Conservation (phyloP, 1,140 invertebrate genomes). For the Drosophila repleta region DNA sequence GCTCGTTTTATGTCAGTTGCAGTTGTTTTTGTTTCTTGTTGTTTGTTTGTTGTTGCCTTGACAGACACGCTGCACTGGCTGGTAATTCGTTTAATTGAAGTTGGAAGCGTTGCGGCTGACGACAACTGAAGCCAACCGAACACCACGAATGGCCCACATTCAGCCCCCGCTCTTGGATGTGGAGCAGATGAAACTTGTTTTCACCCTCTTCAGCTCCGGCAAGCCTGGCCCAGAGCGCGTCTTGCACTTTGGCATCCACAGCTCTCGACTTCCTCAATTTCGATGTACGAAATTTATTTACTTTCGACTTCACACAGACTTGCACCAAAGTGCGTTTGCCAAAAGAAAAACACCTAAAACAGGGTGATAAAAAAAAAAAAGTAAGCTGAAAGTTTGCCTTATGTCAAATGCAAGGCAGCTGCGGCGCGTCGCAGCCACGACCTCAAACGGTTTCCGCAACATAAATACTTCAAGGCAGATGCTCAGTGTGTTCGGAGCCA, state of each 20-base stretch:
- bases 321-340: constrained; percentile 34
- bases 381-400: neutral
- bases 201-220: neutral
- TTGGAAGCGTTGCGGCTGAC: constrained; percentile 16
- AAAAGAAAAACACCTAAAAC: neutral
- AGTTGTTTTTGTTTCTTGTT: constrained; percentile 38
- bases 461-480: neutral
- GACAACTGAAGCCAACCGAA: constrained; percentile 7
- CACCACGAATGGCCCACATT: constrained; percentile 42
- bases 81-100: constrained; percentile 55
- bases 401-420: constrained; percentile 33
- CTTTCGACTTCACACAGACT: constrained; percentile 41
- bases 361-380: constrained; percentile 3
- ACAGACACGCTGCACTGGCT: constrained; percentile 29
- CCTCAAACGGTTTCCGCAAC: constrained; percentile 21
- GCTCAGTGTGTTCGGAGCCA: neutral
- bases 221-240: constrained; percentile 16
- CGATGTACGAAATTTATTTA: constrained; percentile 18
- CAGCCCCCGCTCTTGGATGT: constrained; percentile 22
- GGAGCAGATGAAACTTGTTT: constrained; percentile 42
- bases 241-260: constrained; percentile 35
- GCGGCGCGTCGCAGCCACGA: constrained; percentile 17
- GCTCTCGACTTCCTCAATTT: constrained; percentile 44
- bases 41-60: constrained; percentile 29
- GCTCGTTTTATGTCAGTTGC: constrained; percentile 33